These are phyloP conservation scores for Zaprionus bogoriensis DNA, from an alignment of 2,888 invertebrate genomes.

Conservation along the genomic window DNA sequence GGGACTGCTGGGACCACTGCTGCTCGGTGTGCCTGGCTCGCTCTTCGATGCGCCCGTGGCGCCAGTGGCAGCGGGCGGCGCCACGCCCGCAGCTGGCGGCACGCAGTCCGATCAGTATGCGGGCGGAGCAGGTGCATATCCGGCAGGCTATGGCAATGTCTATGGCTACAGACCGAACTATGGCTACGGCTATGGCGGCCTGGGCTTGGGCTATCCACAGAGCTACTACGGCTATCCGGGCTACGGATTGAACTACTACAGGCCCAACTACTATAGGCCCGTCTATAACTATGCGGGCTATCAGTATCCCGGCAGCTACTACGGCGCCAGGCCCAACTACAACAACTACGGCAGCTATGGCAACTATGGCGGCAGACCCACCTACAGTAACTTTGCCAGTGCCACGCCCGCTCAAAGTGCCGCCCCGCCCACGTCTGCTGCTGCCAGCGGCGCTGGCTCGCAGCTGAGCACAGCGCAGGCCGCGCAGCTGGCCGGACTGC, in stretches of 20 bases:
- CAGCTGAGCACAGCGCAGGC: conserved; percentile 59
- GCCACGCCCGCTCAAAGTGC: conserved; percentile 1
- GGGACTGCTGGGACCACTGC: conserved; percentile 56
- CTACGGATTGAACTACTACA: conserved; percentile 36
- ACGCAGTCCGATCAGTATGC: conserved; percentile 52
- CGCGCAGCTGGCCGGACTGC: conserved; percentile 69
- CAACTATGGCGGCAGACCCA: conserved; percentile 28
- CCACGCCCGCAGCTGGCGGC: conserved; percentile 12
- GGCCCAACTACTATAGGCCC: conserved; percentile 46
- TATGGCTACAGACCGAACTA: conserved; percentile 43
- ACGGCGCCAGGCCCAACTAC: conserved; percentile 42
- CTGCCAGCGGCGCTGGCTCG: conserved; percentile 21
- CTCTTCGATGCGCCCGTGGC: conserved; percentile 45
- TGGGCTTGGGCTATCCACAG: conserved; percentile 30
- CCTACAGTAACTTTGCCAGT: conserved; percentile 29
- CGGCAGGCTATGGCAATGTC: conserved; percentile 35
- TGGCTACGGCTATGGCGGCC: conserved; percentile 29
- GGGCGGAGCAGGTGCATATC: conserved; percentile 23
- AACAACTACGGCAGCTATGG: conserved; percentile 24
- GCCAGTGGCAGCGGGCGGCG: conserved; percentile 8
- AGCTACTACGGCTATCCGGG: conserved; percentile 46
- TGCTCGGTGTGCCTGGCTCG: conserved; percentile 38
- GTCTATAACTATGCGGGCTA: conserved; percentile 48
- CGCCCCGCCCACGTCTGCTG: conserved; percentile 11
- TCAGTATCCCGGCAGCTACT: conserved; percentile 47